These are phyloP conservation scores for Matsumyia berberina DNA, from an alignment of 2,888 invertebrate genomes.

Conservation along the genomic window DNA sequence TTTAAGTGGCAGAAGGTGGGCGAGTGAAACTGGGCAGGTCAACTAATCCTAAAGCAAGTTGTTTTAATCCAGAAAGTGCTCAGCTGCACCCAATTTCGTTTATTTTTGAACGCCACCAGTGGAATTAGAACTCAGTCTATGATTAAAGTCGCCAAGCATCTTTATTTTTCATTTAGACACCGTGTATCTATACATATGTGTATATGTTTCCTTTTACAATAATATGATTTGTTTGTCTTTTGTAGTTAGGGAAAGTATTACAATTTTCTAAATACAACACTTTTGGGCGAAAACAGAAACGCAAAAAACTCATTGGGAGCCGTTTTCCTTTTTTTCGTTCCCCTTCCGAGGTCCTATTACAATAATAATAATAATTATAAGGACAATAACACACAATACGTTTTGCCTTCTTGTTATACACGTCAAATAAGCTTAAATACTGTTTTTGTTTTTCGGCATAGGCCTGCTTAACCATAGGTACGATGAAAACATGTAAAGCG, in stretches of 20 bases:
- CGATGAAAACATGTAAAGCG: slow-evolving; percentile 39
- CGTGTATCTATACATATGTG: slow-evolving; percentile 24
- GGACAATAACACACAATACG: neutral
- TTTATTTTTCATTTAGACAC: slow-evolving; percentile 35
- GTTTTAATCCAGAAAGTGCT: too few relatives aligned
- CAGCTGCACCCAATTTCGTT: too few relatives aligned
- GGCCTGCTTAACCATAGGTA: slow-evolving; percentile 37
- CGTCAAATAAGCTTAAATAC: slow-evolving; percentile 5
- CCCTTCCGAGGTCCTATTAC: neutral
- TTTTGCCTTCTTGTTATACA: neutral
- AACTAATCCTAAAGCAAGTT: too few relatives aligned
- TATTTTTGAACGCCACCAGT: too few relatives aligned
- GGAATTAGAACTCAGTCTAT: neutral
- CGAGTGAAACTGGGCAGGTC: too few relatives aligned
- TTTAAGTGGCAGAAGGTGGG: too few relatives aligned
- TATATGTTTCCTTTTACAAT: slow-evolving; percentile 24
- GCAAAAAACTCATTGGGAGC: too few relatives aligned
- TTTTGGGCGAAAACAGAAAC: slow-evolving; percentile 39
- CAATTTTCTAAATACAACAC: slow-evolving; percentile 22
- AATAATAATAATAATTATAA: neutral
- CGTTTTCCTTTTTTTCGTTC: neutral
- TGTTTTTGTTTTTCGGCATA: slow-evolving; percentile 13
- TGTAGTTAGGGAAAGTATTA: slow-evolving; percentile 34
- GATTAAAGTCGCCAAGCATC: slow-evolving; percentile 2
- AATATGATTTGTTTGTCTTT: slow-evolving; percentile 39